Conservation (phyloP, 30 jellyfish, hydroid and myxozoan species). For the Hydra vulgaris region DNA sequence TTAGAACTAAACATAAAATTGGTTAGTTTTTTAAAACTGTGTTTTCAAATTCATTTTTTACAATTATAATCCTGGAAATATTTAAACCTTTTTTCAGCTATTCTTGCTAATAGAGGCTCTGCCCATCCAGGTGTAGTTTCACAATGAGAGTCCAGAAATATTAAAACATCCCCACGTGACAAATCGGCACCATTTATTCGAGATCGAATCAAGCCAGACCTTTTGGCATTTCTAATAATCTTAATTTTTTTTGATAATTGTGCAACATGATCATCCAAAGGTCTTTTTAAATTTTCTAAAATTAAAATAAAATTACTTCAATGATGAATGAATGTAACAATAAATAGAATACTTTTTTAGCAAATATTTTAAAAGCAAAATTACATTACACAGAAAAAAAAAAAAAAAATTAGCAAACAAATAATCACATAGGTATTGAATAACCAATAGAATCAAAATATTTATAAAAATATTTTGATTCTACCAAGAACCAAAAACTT, state of each 20-base stretch:
- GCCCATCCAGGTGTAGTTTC: constrained; percentile 98
- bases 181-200: constrained; percentile 82
- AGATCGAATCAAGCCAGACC: constrained; percentile 88
- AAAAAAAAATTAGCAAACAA: no score
- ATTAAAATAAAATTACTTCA: constrained; percentile 35
- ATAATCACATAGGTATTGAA: no score
- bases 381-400: no score
- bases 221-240: constrained; percentile 45
- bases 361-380: no score
- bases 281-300: constrained; percentile 59
- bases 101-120: constrained; percentile 83
- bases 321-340: background rate
- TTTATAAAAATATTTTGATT: no score
- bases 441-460: no score
- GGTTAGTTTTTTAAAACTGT: no score
- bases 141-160: constrained; percentile 88
- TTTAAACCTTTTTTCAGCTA: constrained; percentile 54
- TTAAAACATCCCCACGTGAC: constrained; percentile 73
- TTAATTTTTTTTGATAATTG: constrained; percentile 55
- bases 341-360: constrained; percentile 66
- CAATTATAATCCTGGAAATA: no score
- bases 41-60: no score
- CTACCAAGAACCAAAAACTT: no score
- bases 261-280: constrained; percentile 66
- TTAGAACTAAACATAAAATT: constrained; percentile 34